Evolutionary conservation across 1,140 invertebrate species (phyloP).

Genomic region (Bombus polaris): DNA sequence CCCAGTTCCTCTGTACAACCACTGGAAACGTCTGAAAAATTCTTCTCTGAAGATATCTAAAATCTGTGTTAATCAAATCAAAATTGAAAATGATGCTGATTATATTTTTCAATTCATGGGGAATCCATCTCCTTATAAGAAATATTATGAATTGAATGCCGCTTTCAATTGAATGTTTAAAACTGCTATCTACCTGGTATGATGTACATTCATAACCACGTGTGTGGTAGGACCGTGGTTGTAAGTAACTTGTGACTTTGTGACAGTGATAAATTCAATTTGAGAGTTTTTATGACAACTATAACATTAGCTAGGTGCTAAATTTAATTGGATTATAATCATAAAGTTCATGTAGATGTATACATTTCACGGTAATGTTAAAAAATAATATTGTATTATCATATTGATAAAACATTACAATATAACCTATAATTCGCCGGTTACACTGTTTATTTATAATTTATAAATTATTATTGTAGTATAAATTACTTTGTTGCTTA

Average conservation of each 20-base stretch:
- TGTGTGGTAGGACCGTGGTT: neutral
- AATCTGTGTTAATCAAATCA: too few relatives aligned
- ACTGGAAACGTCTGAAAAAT: too few relatives aligned
- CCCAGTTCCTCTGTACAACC: too few relatives aligned
- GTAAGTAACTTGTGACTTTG: too few relatives aligned
- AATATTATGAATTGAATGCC: neutral
- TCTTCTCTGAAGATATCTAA: too few relatives aligned
- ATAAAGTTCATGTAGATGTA: neutral
- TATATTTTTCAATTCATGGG: too few relatives aligned
- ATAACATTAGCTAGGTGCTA: neutral
- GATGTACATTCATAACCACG: neutral
- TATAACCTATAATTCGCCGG: constrained; percentile 32
- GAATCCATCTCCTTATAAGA: neutral
- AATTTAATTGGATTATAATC: neutral
- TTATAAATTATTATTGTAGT: neutral
- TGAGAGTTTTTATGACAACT: neutral
- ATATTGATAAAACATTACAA: too few relatives aligned
- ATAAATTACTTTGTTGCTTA: neutral
- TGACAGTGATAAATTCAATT: constrained; percentile 22
- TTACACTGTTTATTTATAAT: neutral
- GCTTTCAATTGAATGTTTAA: neutral
- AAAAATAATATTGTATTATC: neutral
- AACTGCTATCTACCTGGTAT: neutral
- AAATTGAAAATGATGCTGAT: too few relatives aligned
- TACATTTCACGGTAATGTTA: constrained; percentile 21